Conservation (phyloP, 2,888 invertebrate genomes). For the Subacronicta megacephala region DNA sequence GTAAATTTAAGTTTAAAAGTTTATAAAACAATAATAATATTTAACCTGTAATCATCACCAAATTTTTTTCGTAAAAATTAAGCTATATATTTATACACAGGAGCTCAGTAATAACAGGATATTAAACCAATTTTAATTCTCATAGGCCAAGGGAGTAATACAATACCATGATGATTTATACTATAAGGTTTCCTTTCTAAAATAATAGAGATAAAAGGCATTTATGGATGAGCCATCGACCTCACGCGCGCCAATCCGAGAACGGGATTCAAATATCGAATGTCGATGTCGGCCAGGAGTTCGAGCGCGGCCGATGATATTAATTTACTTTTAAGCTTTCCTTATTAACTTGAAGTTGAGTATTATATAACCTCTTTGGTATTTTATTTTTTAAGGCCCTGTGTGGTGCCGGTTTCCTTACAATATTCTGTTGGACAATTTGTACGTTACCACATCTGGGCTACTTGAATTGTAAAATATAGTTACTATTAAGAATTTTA, state of each 20-base stretch:
- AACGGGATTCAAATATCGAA: constrained; percentile 74
- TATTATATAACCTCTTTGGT: constrained; percentile 42
- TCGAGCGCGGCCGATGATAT: constrained; percentile 65
- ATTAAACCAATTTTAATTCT: constrained; percentile 14
- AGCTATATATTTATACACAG: constrained; percentile 2
- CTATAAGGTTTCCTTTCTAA: constrained; percentile 42
- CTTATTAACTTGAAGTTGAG: constrained; percentile 63
- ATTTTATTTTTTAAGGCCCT: background rate
- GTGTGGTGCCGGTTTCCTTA: background rate
- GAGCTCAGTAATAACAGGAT: constrained; percentile 10
- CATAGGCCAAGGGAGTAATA: constrained; percentile 12
- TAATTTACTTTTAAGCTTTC: constrained; percentile 71
- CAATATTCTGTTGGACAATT: too few relatives aligned
- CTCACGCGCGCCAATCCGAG: constrained; percentile 64
- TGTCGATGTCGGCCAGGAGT: constrained; percentile 58
- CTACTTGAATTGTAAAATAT: too few relatives aligned
- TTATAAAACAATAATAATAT: background rate
- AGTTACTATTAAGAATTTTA: too few relatives aligned
- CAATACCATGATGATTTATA: constrained; percentile 19
- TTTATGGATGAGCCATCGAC: constrained; percentile 65
- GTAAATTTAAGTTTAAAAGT: background rate
- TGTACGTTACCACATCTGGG: too few relatives aligned
- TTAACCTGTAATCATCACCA: too few relatives aligned
- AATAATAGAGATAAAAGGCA: constrained; percentile 50
- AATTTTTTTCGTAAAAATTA: constrained; percentile 19